Conservation (phyloP, 1,140 invertebrate species). For the Anastrepha obliqua region DNA sequence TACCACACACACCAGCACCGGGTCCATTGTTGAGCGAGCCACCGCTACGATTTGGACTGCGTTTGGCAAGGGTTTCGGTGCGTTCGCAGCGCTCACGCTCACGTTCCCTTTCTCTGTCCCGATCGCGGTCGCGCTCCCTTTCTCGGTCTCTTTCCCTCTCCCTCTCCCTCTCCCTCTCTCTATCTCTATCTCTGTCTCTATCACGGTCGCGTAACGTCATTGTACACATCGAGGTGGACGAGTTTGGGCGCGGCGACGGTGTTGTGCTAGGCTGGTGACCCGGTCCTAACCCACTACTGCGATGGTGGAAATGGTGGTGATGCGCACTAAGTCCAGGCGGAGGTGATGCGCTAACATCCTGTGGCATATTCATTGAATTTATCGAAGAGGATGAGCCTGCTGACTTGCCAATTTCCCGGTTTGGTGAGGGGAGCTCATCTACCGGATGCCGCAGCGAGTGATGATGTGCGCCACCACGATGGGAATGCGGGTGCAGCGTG, state of each 20-base stretch:
- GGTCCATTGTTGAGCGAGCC: slow-evolving; percentile 54
- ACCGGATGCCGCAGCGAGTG: slow-evolving; percentile 66
- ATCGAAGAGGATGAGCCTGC: neutral
- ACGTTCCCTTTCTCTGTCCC: slow-evolving; percentile 45
- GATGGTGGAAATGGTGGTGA: slow-evolving; percentile 54
- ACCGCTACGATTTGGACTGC: neutral
- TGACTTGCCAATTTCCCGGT: slow-evolving; percentile 65
- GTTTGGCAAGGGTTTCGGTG: slow-evolving; percentile 55
- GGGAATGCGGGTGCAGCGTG: slow-evolving; percentile 48
- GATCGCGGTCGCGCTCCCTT: slow-evolving; percentile 58
- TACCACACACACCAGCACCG: slow-evolving; percentile 59
- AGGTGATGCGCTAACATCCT: slow-evolving; percentile 1
- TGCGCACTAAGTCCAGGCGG: slow-evolving; percentile 35
- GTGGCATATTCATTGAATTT: slow-evolving; percentile 18
- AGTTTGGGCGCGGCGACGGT: slow-evolving; percentile 62
- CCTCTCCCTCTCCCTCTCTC: slow-evolving; percentile 36
- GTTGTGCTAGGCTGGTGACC: slow-evolving; percentile 58
- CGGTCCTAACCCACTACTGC: slow-evolving; percentile 1
- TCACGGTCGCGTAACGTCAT: slow-evolving; percentile 64
- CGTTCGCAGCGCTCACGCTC: slow-evolving; percentile 52
- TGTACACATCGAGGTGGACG: slow-evolving; percentile 61
- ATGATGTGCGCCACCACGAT: slow-evolving; percentile 55
- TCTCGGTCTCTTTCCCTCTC: slow-evolving; percentile 63
- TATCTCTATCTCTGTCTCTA: slow-evolving; percentile 54
- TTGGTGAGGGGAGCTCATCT: slow-evolving; percentile 67